Conservation (phyloP, 2,888 invertebrate species). For the Ophraella communa region DNA sequence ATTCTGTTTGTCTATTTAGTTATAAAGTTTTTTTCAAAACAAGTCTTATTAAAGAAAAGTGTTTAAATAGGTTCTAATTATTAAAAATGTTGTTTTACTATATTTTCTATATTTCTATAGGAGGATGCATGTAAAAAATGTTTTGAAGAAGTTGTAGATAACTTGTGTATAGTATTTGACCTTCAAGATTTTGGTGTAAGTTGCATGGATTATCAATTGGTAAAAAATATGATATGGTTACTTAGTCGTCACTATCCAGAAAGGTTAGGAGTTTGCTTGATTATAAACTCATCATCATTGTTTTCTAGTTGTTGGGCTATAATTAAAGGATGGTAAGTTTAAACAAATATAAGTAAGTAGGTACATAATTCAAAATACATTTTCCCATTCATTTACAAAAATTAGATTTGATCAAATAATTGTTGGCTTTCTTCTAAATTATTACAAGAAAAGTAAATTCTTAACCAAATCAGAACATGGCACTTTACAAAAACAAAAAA, state of each 20-base stretch:
- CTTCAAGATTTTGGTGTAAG: constrained; percentile 74
- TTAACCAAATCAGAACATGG: too few species aligned
- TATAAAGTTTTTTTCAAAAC: too few species aligned
- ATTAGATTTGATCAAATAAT: too few species aligned
- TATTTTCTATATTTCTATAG: constrained; percentile 55
- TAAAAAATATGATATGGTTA: constrained; percentile 81
- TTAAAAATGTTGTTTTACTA: background rate
- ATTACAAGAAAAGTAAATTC: too few species aligned
- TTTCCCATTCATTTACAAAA: too few species aligned
- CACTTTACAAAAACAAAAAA: too few species aligned
- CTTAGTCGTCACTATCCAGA: constrained; percentile 81
- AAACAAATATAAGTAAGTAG: too few species aligned
- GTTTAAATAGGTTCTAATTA: too few species aligned
- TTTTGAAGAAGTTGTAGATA: constrained; percentile 81
- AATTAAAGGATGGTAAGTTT: constrained; percentile 73
- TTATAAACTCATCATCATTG: constrained; percentile 75
- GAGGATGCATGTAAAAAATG: constrained; percentile 79
- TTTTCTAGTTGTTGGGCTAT: constrained; percentile 82
- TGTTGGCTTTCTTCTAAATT: too few species aligned
- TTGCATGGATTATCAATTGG: constrained; percentile 82
- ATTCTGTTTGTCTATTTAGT: too few species aligned
- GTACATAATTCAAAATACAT: too few species aligned
- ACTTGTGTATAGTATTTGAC: constrained; percentile 81
- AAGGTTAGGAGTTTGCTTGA: constrained; percentile 76
- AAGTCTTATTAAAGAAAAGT: too few species aligned